Evolutionary conservation across 2,797 vertebrate genomes (phyloP).

Genomic region (Anas bahamensis): DNA sequence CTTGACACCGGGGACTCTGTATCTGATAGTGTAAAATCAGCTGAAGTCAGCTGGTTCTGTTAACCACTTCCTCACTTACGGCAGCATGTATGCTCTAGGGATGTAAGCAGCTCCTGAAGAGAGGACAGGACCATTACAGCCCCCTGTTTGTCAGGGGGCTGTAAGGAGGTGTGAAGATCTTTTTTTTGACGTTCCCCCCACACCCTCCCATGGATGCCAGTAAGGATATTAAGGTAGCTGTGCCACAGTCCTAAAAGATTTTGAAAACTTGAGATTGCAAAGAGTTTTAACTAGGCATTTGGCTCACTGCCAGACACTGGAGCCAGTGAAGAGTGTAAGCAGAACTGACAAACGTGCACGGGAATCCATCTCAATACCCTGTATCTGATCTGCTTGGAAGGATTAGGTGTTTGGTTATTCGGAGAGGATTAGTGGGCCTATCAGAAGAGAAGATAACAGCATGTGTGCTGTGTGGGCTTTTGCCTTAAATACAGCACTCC

Average conservation of each 20-base stretch:
- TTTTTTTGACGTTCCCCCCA: neutral
- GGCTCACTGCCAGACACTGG: neutral
- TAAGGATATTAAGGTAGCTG: neutral
- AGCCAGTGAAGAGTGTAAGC: neutral
- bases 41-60: neutral
- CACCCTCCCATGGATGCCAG: neutral
- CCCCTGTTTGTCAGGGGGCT: neutral
- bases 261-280: conserved; percentile 10
- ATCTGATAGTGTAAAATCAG: neutral
- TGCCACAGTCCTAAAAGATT: neutral
- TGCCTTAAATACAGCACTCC: neutral
- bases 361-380: neutral
- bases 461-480: neutral
- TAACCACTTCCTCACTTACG: neutral
- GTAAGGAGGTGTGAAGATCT: neutral
- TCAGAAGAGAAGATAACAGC: neutral
- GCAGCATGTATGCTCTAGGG: neutral
- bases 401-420: conserved; percentile 11
- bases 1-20: neutral
- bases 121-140: neutral
- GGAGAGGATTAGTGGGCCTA: neutral
- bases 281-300: neutral
- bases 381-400: neutral
- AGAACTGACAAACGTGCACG: neutral
- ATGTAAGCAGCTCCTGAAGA: neutral